Evolutionary conservation across 2,797 vertebrate genomes (phyloP), one percentile per base, ranked within the genome.

Genomic region (Sebastes taczanowskii): DNA sequence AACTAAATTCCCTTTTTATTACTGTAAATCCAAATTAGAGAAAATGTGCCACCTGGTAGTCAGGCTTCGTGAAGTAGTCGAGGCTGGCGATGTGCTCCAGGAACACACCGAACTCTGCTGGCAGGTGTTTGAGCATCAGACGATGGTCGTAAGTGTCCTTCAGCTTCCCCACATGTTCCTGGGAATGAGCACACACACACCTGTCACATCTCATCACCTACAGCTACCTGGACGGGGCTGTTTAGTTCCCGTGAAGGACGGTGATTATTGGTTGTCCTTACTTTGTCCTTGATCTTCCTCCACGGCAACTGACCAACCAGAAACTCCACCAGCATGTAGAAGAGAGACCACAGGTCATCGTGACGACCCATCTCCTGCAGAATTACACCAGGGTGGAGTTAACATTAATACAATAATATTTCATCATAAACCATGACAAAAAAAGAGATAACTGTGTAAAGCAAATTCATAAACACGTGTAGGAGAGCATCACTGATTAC

Each of bases 281-380:
- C 99, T 95, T 99, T 99, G 92, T 99, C 98, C 91, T 99, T 99
- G 92, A 99, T 99, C 95, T 99, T 99, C 90, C 98, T 97, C 98
- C 98, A 99, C 6, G 98, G 98, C 87, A 99, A 86, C 82, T 99
- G 98, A 49, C 98, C 98, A 67, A 99, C 96, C 74, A 98, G 95
- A 93, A 99, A 99, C 87, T 99, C 98, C 82, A 99, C 98, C 93
- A 99, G 93, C 98, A 99, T 99, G 95, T 99, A 99, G 95, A 99
- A 99, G 55, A 99, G 96, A 83, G 98, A 99, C 98, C 98, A 99
- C 74, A 99, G 96, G 90, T 99, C 98, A 78, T 99, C 98, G 67
- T 99, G 98, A 38, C 98, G 97, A 77, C 98, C 98, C 98, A 99
- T 99, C 93, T 99, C 98, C 98, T 99, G 95, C 73, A 81, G 63